Base-by-base conservation (phyloP, 2,113 vertebrate genomes). In the Vulpes ferrilata region DNA sequence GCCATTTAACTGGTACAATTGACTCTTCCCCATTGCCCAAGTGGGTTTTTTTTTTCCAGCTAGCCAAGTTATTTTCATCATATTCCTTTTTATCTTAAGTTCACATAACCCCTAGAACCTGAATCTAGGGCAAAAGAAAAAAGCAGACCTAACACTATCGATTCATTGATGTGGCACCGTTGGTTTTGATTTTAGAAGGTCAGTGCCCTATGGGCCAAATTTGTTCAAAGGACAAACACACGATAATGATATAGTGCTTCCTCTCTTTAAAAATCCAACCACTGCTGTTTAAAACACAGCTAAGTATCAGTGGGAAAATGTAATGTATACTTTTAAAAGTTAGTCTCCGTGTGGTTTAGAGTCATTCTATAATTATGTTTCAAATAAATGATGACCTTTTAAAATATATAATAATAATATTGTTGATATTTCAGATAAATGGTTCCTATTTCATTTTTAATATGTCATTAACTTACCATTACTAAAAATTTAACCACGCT, bases 111-210 rank as follows among this genome's bases (percentile, higher is more conserved):
- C 90, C 83, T 81, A 97, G 79, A 96, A 96, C 88, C 57, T 88
- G 94, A 97, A 98, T 95, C 94, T 97, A 94, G 95, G 95, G 89
- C 94, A 96, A 97, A 98, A 96, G 64, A 97, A 96, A 74, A 95
- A 69, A 89, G 91, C 85, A 95, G 78, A 92, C 95, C 94, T 86
- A 90, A 96, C 59, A 55, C 84, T 97, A 95, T 97, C 0, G 1
- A 98, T 96, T 98, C 83, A 95, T 95, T 97, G 95, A 97, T 96
- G 97, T 97, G 86, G 82, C 95, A 71, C 67, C 3, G 9, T 88
- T 67, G 5, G 0, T 97, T 97, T 97, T 78, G 86, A 97, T 93
- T 98, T 97, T 95, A 96, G 95, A 90, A 93, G 20, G 64, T 97
- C 96, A 69, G 2, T 35, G 81, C 4, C 1, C 57, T 88, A 76